Evolutionary conservation across 2,888 invertebrate species (phyloP).

Genomic region (Sinhomidia bicolor): DNA sequence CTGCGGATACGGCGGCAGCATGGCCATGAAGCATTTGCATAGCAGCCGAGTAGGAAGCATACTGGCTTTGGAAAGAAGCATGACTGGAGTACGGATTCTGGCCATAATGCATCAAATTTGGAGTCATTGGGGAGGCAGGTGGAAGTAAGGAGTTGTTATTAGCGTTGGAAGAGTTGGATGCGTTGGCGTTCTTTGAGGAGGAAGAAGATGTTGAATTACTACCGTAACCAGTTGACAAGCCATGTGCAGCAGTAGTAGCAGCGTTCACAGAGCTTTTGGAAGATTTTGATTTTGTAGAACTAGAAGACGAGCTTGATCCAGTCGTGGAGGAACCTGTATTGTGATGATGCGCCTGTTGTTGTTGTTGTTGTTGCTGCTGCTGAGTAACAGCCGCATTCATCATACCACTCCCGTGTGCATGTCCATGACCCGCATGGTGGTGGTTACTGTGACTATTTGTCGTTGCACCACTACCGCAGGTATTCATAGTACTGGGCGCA

Average conservation of each 20-base stretch:
- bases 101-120: conserved; percentile 63
- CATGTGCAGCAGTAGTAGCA: background rate
- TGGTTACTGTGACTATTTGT: conserved; percentile 22
- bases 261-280: conserved; percentile 55
- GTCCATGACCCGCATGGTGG: conserved; percentile 64
- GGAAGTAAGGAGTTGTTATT: conserved; percentile 57
- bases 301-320: conserved; percentile 25
- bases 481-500: conserved; percentile 70
- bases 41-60: conserved; percentile 47
- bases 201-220: conserved; percentile 48
- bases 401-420: conserved; percentile 1
- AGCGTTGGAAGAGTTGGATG: conserved; percentile 9
- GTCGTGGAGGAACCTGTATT: conserved; percentile 4
- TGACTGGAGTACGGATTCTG: conserved; percentile 53
- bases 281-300: conserved; percentile 73
- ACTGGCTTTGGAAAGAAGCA: conserved; percentile 51
- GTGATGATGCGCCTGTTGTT: conserved; percentile 47
- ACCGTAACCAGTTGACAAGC: conserved; percentile 6
- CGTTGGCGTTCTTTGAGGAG: conserved; percentile 48
- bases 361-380: conserved; percentile 42
- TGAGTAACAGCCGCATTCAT: background rate
- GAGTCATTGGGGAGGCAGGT: conserved; percentile 60
- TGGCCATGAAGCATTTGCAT: conserved; percentile 66
- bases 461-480: conserved; percentile 48
- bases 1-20: conserved; percentile 45